A percentile compares a stretch with the other conserved stretches of the same genome.
These are phyloP conservation scores for Colletes latitarsis DNA, from an alignment of 1,140 invertebrate genomes.

Conservation along the genomic window DNA sequence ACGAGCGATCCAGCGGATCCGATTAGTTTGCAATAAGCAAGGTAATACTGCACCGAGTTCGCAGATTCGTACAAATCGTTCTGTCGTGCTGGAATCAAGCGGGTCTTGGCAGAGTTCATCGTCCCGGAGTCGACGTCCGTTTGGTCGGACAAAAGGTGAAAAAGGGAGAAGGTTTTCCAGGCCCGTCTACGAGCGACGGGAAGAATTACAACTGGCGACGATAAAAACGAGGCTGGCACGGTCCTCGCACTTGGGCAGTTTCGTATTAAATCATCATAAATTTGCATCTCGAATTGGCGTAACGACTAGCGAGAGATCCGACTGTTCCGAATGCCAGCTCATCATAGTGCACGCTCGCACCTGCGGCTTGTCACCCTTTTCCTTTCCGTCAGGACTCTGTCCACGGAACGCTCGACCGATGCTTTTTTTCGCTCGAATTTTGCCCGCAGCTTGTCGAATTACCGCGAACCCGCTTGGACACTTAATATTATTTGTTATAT, in stretches of 20 bases:
- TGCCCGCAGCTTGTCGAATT: slow-evolving; percentile 1
- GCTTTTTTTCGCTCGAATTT: slow-evolving; percentile 26
- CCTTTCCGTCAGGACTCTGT: neutral
- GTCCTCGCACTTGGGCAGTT: slow-evolving; percentile 52
- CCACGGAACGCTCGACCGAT: rapidly evolving
- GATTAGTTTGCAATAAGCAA: too few species aligned
- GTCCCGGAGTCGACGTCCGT: neutral
- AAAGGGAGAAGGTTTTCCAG: neutral
- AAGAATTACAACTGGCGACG: slow-evolving; percentile 32
- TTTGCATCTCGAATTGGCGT: slow-evolving; percentile 72
- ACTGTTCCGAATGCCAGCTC: slow-evolving; percentile 57
- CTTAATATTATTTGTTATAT: slow-evolving; percentile 1
- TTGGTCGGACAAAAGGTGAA: neutral
- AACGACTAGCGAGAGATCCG: slow-evolving; percentile 65
- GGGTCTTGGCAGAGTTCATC: neutral
- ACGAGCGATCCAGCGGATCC: too few species aligned
- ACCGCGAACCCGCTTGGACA: neutral
- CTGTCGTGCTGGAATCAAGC: neutral
- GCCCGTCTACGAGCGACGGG: neutral
- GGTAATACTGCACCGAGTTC: too few species aligned
- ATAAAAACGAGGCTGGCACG: slow-evolving; percentile 43
- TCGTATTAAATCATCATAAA: slow-evolving; percentile 74
- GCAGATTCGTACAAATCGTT: neutral
- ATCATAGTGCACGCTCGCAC: slow-evolving; percentile 5
- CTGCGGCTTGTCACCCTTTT: slow-evolving; percentile 1